A percentile compares a stretch with the other conserved stretches of the same genome.
These are phyloP conservation scores for Spongilla lacustris DNA, from an alignment of 37 sponge, comb jelly and placozoan species.

Conservation along the genomic window DNA sequence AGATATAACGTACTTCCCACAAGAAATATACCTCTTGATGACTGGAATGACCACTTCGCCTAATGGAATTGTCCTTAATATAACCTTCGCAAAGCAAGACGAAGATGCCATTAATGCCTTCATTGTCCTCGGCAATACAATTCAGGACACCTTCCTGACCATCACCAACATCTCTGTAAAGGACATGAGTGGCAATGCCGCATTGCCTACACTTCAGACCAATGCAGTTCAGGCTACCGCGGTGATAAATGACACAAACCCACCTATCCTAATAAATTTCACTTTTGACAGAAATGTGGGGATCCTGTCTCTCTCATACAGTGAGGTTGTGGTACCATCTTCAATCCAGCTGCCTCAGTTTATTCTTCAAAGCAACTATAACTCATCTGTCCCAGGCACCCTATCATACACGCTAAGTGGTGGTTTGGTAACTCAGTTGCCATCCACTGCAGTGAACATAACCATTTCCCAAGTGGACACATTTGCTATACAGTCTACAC, in stretches of 20 bases:
- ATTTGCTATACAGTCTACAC: constrained; percentile 50
- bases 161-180: constrained; percentile 36
- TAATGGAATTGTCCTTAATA: constrained; percentile 42
- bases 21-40: constrained; percentile 51
- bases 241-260: constrained; percentile 69
- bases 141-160: constrained; percentile 68
- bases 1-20: constrained; percentile 61
- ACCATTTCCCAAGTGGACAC: constrained; percentile 57
- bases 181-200: constrained; percentile 72
- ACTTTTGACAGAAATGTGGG: constrained; percentile 74
- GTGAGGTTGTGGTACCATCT: constrained; percentile 77
- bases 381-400: constrained; percentile 34
- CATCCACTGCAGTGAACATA: constrained; percentile 63
- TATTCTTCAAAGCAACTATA: constrained; percentile 52
- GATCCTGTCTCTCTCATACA: constrained; percentile 72
- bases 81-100: constrained; percentile 61
- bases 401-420: constrained; percentile 63
- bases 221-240: constrained; percentile 47
- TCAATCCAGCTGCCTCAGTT: constrained; percentile 67
- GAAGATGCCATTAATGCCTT: constrained; percentile 76
- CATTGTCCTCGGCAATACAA: constrained; percentile 69
- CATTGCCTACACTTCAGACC: constrained; percentile 39
- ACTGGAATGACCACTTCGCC: constrained; percentile 44
- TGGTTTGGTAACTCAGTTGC: constrained; percentile 49
- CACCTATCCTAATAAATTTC: constrained; percentile 72